phyloP scores from a whole-genome alignment of 64 coral and sea anemone genomes.

The Pocillopora damicornis region DNA sequence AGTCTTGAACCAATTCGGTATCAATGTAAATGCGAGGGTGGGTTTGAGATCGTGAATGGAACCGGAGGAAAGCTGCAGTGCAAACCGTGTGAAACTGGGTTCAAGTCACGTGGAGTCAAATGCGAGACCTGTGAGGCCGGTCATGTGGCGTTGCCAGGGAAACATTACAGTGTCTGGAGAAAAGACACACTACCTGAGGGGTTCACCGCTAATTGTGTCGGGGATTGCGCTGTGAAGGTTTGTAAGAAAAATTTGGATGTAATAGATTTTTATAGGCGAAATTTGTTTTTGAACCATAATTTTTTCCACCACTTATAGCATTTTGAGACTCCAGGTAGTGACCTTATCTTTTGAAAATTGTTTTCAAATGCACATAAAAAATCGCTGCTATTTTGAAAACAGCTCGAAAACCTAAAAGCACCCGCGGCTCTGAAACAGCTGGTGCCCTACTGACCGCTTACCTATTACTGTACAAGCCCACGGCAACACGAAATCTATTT shows the following conservation, averaged over 20 bases:
- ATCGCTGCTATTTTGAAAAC: too few relatives aligned
- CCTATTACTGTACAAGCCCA: too few relatives aligned
- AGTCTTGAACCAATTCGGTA: background rate
- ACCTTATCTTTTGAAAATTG: too few relatives aligned
- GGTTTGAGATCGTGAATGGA: conserved; percentile 16
- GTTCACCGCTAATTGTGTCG: conserved; percentile 43
- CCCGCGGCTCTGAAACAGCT: too few relatives aligned
- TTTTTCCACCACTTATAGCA: too few relatives aligned
- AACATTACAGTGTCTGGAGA: conserved; percentile 61
- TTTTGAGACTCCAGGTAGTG: too few relatives aligned
- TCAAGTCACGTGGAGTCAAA: conserved; percentile 40
- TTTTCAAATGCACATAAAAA: too few relatives aligned
- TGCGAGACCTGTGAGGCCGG: conserved; percentile 41
- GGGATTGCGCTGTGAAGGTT: conserved; percentile 53
- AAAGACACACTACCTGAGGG: conserved; percentile 42
- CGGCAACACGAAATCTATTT: too few relatives aligned
- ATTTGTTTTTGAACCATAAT: too few relatives aligned
- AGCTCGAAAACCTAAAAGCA: too few relatives aligned
- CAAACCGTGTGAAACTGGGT: background rate
- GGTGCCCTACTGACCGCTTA: too few relatives aligned
- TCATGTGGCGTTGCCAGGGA: conserved; percentile 50
- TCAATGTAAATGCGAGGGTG: conserved; percentile 52
- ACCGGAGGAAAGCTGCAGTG: conserved; percentile 3
- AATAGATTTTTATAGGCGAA: too few relatives aligned
- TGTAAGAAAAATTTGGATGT: background rate